These are phyloP conservation scores for Corythornis cristatus DNA, from an alignment of 2,113 vertebrate genomes.

Conservation along the genomic window DNA sequence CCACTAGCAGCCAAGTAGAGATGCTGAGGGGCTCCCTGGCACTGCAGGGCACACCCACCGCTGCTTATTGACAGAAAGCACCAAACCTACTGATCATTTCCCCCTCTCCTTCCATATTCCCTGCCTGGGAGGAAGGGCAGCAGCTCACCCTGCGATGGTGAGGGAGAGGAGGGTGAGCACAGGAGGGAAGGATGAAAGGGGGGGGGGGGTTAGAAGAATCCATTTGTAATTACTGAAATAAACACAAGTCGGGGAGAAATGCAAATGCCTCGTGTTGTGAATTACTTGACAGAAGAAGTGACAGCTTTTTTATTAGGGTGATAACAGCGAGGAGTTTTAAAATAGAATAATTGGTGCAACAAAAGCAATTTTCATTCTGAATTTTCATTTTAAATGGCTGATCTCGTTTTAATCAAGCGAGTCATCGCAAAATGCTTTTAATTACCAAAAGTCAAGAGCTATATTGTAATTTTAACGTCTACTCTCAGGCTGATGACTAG, in stretches of 20 bases:
- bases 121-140: fast-evolving
- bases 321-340: constrained; percentile 70
- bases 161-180: background rate
- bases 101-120: background rate
- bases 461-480: constrained; percentile 69
- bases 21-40: background rate
- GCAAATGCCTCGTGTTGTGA: constrained; percentile 51
- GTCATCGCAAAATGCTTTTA: constrained; percentile 76
- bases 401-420: constrained; percentile 79
- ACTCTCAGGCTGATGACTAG: constrained; percentile 31
- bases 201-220: background rate
- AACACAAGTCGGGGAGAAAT: constrained; percentile 10
- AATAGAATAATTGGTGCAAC: constrained; percentile 76
- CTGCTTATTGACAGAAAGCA: background rate
- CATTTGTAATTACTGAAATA: constrained; percentile 6
- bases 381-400: constrained; percentile 79
- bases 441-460: constrained; percentile 77
- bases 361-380: constrained; percentile 78
- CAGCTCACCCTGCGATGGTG: background rate
- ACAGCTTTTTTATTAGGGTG: constrained; percentile 74
- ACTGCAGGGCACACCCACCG: fast-evolving
- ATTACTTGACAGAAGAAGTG: constrained; percentile 70
- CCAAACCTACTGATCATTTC: background rate
- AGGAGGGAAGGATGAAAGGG: background rate
- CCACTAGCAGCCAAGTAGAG: fast-evolving